Evolutionary conservation across 2,797 vertebrate genomes (phyloP), one percentile per base, ranked within the genome.

Genomic region (Tachyglossus aculeatus): DNA sequence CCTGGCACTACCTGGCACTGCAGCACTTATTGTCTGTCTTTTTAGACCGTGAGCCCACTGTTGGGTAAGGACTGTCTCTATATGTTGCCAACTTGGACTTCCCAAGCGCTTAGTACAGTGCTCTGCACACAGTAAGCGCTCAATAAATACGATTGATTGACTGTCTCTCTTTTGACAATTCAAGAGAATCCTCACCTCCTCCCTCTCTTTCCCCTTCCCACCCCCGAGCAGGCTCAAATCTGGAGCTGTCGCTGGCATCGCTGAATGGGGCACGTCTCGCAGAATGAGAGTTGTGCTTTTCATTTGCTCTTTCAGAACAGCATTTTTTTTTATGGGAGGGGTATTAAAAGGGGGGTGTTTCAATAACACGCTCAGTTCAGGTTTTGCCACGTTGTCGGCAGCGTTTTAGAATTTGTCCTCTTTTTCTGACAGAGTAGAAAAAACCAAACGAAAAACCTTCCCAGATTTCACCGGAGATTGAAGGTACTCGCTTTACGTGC

Each of bases 161-260:
- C 71, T 51, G n/a, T 75, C 65, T 67, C 61, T 29, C 51, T 76
- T 88, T 79, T 79, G 61, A 71, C 48, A 66, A 47, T 38, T 63
- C 63, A 52, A 48, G 38, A 47, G 37, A 51, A 43, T 77, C 62
- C 66, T 68, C 57, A 37, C 14, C 22, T 29, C 24, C 19, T 25
- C 41, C 72, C 52, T 47, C 5, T 27, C 9, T 25, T 58, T 51
- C 19, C 21, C 53, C 39, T 51, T 25, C 43, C 15, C 10, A 22
- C 45, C 24, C 48, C 25, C 43, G 31, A 47, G 83, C 79, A 25
- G 40, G n/a, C 34, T 21, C n/a, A 54, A 4, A n/a, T n/a, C 34
- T 39, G 63, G 19, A 66, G 31, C 65, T 62, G 45, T 56, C 53
- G 37, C 18, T 24, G 53, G n/a, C 39, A 34, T 39, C 27, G 31